Conservation (phyloP, 2,797 vertebrate genomes). For the Alcedo atthis region DNA sequence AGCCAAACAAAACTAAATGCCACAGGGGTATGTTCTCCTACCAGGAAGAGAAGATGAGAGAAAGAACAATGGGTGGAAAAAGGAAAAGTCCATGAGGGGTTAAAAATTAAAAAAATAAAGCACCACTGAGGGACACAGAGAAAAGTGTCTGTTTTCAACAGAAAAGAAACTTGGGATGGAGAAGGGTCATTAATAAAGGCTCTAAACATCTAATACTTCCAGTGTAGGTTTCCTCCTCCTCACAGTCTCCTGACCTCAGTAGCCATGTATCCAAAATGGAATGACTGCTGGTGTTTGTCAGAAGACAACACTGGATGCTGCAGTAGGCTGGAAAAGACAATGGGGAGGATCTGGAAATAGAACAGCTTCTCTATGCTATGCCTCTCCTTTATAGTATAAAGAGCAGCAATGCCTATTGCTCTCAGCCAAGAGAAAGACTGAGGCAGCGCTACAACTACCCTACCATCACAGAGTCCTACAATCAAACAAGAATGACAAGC, state of each 20-base stretch:
- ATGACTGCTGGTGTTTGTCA: background rate
- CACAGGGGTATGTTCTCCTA: background rate
- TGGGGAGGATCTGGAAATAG: background rate
- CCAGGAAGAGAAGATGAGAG: background rate
- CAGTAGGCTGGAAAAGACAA: background rate
- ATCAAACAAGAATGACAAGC: background rate
- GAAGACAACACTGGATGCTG: background rate
- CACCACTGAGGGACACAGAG: background rate
- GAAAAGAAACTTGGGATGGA: background rate
- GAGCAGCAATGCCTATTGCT: too few species aligned
- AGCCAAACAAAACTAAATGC: background rate
- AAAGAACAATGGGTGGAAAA: background rate
- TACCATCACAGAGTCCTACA: background rate
- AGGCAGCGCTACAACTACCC: background rate
- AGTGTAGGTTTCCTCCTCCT: background rate
- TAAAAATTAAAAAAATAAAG: conserved; percentile 33
- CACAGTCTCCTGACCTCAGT: background rate
- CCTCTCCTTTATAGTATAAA: background rate
- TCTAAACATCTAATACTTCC: background rate
- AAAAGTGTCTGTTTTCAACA: background rate
- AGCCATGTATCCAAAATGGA: background rate
- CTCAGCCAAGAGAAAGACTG: background rate
- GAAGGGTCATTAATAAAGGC: background rate
- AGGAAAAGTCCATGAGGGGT: background rate
- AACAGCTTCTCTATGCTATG: background rate